Base-by-base conservation (phyloP, 2,888 invertebrate species). In the Branchinecta sandiegonensis region DNA sequence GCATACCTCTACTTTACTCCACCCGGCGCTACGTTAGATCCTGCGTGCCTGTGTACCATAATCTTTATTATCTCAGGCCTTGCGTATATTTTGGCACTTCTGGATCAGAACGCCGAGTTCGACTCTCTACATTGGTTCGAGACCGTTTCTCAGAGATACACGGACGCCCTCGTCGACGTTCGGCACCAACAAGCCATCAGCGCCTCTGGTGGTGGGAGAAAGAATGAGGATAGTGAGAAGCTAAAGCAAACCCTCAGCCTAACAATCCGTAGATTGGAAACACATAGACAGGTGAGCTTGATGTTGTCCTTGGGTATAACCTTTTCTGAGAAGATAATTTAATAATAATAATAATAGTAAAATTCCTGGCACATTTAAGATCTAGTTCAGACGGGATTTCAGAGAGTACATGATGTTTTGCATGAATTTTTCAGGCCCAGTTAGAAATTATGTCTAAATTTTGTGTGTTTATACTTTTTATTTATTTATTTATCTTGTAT, bases 41-140 rank as follows among this genome's bases (percentile, higher is more conserved):
- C 37, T 37, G 6, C 0, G 37, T 37, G 37, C 6, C 37, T 68
- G 23, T 48, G 7, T 65, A 65, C 47, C 66, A 66, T 71, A 37
- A 37, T 37, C 37, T 37, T 37, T 37, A 37, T 70, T 70, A 71
- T 74, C 74, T 65, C 74, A 85, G 85, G 86, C 69, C 77, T 89
- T 48, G 94, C 96, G 0, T 99, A 94, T 75, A 88, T 97, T 73
- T 82, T 96, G 70, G 91, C 90, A 76, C 81, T 97, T 70, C 79
- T 97, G 65, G 87, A 93, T 77, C 94, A 95, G 78, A 86, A 87
- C 73, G 79, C 82, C 23, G 89, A 90, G 74, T 89, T 96, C 76
- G 93, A 96, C 79, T 86, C 91, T 0, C 81, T 99, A 8, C 93
- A 94, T 77, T 99, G 97, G 97, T 95, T 95, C 76, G 85, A 90